phyloP scores from a whole-genome alignment of 2,888 invertebrate genomes.

The Limnephilus auricula region DNA sequence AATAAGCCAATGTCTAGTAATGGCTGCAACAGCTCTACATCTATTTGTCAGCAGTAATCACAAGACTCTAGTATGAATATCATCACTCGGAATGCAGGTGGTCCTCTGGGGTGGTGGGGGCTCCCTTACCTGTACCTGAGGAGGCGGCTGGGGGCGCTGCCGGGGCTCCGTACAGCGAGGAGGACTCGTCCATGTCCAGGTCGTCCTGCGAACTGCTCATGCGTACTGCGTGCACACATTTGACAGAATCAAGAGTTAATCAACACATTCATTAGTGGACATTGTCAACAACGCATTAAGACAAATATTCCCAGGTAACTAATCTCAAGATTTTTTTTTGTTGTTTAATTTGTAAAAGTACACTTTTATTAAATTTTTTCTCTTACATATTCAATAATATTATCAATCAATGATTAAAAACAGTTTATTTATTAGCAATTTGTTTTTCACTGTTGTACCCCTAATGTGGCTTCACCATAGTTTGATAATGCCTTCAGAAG shows the following conservation, averaged over 20 bases:
- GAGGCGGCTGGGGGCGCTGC: slow-evolving; percentile 73
- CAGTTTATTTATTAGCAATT: too few relatives aligned
- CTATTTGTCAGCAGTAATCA: neutral
- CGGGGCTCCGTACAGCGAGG: slow-evolving; percentile 81
- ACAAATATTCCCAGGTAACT: neutral
- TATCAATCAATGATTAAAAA: neutral
- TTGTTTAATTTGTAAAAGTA: too few relatives aligned
- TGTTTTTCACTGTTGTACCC: too few relatives aligned
- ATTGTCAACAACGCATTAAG: neutral
- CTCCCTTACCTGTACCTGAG: slow-evolving; percentile 78
- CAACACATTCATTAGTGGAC: neutral
- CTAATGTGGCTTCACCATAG: too few relatives aligned
- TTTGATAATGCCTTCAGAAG: too few relatives aligned
- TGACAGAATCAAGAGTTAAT: neutral
- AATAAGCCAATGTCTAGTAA: neutral
- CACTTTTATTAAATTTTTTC: too few relatives aligned
- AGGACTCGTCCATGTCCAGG: slow-evolving; percentile 85
- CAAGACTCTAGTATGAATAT: neutral
- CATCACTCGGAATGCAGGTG: slow-evolving; percentile 44
- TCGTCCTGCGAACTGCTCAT: slow-evolving; percentile 92
- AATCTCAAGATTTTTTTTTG: too few relatives aligned
- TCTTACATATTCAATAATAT: neutral
- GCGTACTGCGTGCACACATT: slow-evolving; percentile 77
- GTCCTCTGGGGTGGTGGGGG: slow-evolving; percentile 64
- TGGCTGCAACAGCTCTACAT: neutral